phyloP scores from a whole-genome alignment of 2,888 invertebrate genomes.

The Netelia fuscicornis region DNA sequence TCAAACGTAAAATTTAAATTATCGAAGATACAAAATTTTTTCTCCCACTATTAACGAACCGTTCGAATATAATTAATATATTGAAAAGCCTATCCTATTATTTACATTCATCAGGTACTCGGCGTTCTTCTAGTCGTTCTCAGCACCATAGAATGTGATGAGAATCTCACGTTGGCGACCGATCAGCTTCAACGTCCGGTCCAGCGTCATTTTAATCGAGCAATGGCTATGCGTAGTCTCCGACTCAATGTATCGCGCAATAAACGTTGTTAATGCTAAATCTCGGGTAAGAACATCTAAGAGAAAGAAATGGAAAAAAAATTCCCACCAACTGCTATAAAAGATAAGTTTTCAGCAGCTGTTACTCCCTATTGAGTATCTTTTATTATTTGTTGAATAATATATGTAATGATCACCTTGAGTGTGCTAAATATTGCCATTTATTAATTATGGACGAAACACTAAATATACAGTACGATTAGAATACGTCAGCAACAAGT shows the following conservation, averaged over 20 bases:
- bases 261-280: conserved; percentile 81
- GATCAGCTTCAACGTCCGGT: conserved; percentile 84
- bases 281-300: conserved; percentile 15
- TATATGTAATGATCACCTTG: conserved; percentile 60
- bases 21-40: too few species aligned
- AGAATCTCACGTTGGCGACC: conserved; percentile 78
- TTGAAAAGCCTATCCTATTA: not conserved
- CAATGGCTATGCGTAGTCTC: conserved; percentile 95
- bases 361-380: conserved; percentile 75
- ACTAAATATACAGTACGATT: conserved; percentile 70
- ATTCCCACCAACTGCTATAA: conserved; percentile 68
- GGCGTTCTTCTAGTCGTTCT: conserved; percentile 94
- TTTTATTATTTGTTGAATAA: conserved; percentile 75
- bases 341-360: conserved; percentile 67
- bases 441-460: conserved; percentile 75
- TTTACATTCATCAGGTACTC: conserved; percentile 87
- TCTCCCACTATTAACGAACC: too few species aligned
- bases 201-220: conserved; percentile 94
- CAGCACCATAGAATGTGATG: conserved; percentile 87
- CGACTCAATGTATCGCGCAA: conserved; percentile 84
- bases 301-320: conserved; percentile 8
- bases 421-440: conserved; percentile 73
- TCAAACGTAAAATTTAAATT: too few species aligned
- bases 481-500: conserved; percentile 68
- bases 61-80: not conserved